These are phyloP conservation scores for Trididemnum miniatum DNA, from an alignment of 23 tunicate species.

Conservation along the genomic window DNA sequence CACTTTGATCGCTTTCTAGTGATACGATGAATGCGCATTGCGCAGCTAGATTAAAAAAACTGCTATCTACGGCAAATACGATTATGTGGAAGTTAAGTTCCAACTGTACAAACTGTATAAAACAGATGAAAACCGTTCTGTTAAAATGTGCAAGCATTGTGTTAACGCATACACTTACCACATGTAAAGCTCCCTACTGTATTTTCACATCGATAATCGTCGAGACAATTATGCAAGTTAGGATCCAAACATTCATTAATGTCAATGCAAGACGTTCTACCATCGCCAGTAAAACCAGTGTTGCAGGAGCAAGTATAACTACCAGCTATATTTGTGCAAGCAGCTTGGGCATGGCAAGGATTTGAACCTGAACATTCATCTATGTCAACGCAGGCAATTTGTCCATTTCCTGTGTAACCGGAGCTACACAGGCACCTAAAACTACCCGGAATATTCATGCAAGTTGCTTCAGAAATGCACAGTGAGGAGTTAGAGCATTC, in stretches of 20 bases:
- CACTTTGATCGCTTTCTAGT: too few species aligned
- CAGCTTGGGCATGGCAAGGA: slow-evolving; percentile 6
- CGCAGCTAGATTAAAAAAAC: too few species aligned
- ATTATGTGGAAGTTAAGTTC: too few species aligned
- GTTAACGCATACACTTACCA: too few species aligned
- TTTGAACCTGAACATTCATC: neutral
- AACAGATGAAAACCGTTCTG: too few species aligned
- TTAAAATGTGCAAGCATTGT: too few species aligned
- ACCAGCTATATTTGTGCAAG: neutral
- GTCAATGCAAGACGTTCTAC: neutral
- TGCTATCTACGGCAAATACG: too few species aligned
- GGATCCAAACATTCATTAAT: neutral
- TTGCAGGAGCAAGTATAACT: neutral
- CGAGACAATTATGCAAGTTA: neutral
- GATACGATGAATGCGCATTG: too few species aligned
- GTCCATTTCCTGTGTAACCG: slow-evolving; percentile 10
- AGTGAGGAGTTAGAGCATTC: slow-evolving; percentile 10
- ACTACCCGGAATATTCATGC: neutral
- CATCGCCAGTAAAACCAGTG: slow-evolving; percentile 14
- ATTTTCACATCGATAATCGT: neutral
- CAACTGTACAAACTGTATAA: too few species aligned
- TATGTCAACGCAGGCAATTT: neutral
- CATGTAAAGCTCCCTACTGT: neutral
- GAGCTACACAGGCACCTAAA: neutral
- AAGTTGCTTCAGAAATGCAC: neutral